These are phyloP conservation scores for Linepithema humile DNA, from an alignment of 1,140 invertebrate genomes.

Conservation along the genomic window DNA sequence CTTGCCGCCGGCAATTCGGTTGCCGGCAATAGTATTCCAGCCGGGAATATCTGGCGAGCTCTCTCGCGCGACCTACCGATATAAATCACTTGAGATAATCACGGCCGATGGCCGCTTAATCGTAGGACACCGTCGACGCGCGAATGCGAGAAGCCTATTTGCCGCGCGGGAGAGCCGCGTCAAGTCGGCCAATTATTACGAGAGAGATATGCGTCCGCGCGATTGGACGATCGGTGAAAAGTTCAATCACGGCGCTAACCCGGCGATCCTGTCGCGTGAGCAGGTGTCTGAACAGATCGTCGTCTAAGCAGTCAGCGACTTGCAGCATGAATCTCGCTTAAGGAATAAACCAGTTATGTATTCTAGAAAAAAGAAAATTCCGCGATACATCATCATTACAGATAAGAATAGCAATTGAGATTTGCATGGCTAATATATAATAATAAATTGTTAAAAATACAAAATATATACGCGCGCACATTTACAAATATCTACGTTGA, in stretches of 20 bases:
- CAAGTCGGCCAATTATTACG: constrained; percentile 46
- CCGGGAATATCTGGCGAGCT: constrained; percentile 32
- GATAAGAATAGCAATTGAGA: constrained; percentile 39
- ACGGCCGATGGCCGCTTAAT: constrained; percentile 69
- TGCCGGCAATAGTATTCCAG: constrained; percentile 67
- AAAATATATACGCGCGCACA: too few relatives aligned
- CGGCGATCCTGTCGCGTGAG: constrained; percentile 28
- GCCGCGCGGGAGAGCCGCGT: not conserved
- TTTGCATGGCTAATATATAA: not conserved
- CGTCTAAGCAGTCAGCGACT: constrained; percentile 47
- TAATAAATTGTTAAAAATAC: too few relatives aligned
- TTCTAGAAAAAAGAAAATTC: not conserved
- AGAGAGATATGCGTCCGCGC: constrained; percentile 31
- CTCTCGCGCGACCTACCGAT: constrained; percentile 33
- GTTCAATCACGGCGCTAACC: constrained; percentile 59
- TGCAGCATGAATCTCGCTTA: constrained; percentile 60
- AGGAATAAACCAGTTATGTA: constrained; percentile 56
- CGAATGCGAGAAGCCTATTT: constrained; percentile 30
- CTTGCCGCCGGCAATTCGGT: constrained; percentile 72
- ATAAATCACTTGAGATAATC: constrained; percentile 73
- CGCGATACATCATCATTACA: constrained; percentile 7
- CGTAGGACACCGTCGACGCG: constrained; percentile 58
- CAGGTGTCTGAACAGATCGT: constrained; percentile 53
- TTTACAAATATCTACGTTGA: too few relatives aligned
- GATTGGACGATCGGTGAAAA: constrained; percentile 48